Evolutionary conservation across 2,113 vertebrate species (phyloP).

Genomic region (Laticauda laticaudata): DNA sequence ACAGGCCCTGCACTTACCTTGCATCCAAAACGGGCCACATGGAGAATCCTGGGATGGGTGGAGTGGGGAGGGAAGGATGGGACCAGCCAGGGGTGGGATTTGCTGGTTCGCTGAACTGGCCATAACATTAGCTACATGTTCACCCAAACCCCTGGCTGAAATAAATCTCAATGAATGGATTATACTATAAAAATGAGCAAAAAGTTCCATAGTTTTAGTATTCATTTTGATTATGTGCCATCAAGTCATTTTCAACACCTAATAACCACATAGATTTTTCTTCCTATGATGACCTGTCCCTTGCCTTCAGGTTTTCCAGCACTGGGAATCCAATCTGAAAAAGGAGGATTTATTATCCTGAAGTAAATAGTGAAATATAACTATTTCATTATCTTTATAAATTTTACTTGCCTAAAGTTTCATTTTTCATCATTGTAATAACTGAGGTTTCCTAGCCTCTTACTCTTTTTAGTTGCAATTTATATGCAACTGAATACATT

Average conservation of each 20-base stretch:
- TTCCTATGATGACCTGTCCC: background rate
- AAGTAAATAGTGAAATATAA: too few species aligned
- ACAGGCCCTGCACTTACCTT: too few species aligned
- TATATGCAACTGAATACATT: background rate
- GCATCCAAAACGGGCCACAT: too few species aligned
- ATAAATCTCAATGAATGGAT: background rate
- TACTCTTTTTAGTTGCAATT: background rate
- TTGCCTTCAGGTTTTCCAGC: background rate
- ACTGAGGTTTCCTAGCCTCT: slow-evolving; percentile 4
- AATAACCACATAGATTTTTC: background rate
- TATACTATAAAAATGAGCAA: background rate
- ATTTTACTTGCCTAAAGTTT: slow-evolving; percentile 39
- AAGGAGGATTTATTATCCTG: too few species aligned
- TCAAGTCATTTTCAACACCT: background rate
- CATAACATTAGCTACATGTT: too few species aligned
- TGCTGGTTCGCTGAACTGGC: too few species aligned
- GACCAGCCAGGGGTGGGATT: too few species aligned
- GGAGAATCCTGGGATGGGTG: too few species aligned
- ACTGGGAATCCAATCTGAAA: background rate
- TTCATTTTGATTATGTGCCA: background rate
- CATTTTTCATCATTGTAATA: background rate
- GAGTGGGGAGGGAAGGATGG: too few species aligned
- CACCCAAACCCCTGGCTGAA: background rate
- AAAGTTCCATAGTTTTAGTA: slow-evolving; percentile 20
- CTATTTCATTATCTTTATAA: too few species aligned